A percentile compares a stretch with the other conserved stretches of the same genome.
These are phyloP conservation scores for Distichodus sexfasciatus DNA, from an alignment of 2,797 vertebrate genomes.

Conservation along the genomic window DNA sequence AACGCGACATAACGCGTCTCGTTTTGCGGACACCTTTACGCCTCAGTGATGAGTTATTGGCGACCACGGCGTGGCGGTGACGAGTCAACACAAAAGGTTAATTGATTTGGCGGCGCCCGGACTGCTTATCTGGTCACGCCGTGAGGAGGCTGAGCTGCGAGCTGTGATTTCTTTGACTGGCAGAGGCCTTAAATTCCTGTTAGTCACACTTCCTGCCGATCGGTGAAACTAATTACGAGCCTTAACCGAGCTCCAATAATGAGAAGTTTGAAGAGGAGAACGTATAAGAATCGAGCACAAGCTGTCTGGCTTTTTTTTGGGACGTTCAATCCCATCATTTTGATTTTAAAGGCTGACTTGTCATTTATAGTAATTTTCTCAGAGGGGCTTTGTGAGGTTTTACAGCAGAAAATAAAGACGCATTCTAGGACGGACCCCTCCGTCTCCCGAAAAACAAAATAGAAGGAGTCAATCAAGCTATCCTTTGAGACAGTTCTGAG, in stretches of 20 bases:
- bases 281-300: background rate
- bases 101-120: conserved; percentile 46
- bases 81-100: conserved; percentile 38
- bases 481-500: background rate
- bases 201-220: conserved; percentile 52
- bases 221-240: conserved; percentile 58
- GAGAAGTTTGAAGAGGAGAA: conserved; percentile 39
- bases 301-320: background rate
- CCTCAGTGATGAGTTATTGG: conserved; percentile 72
- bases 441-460: too few relatives aligned
- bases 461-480: background rate
- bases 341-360: too few relatives aligned
- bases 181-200: conserved; percentile 57
- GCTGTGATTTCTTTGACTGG: conserved; percentile 49
- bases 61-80: conserved; percentile 52
- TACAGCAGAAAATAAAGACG: too few relatives aligned
- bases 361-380: too few relatives aligned
- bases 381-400: too few relatives aligned
- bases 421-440: too few relatives aligned
- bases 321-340: background rate
- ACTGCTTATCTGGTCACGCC: conserved; percentile 24
- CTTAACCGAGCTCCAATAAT: conserved; percentile 59
- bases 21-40: background rate
- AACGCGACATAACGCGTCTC: conserved; percentile 18
- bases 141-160: conserved; percentile 4